A percentile compares a stretch with the other conserved stretches of the same genome.
phyloP scores from a whole-genome alignment of 2,797 vertebrate genomes.

The Paguma larvata region DNA sequence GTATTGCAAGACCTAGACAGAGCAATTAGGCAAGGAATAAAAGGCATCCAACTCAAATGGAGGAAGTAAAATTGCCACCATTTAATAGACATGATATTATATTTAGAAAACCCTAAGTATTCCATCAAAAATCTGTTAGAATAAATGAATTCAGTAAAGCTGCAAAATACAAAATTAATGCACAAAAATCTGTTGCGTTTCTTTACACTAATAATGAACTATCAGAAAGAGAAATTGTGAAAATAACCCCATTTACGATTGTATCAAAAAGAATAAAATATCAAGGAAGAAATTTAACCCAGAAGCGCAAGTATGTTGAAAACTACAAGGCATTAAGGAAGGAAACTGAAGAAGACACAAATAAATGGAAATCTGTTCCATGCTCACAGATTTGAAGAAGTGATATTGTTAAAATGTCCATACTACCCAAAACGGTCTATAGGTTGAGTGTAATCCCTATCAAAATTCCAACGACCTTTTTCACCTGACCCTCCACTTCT shows the following conservation, averaged over 20 bases:
- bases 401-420: not conserved
- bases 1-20: not conserved
- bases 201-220: not conserved
- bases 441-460: not conserved
- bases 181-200: not conserved
- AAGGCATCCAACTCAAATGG: not conserved
- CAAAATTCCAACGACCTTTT: not conserved
- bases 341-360: not conserved
- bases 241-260: not conserved
- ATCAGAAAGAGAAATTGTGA: not conserved
- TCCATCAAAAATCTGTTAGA: not conserved
- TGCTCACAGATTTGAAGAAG: not conserved
- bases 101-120: not conserved
- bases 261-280: not conserved
- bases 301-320: not conserved
- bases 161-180: not conserved
- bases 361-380: not conserved
- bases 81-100: not conserved
- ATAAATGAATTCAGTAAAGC: not conserved
- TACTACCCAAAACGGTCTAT: not conserved
- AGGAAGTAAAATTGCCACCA: not conserved
- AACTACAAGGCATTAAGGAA: not conserved
- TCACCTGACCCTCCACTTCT: not conserved
- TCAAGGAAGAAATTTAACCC: not conserved
- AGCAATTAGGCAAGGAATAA: not conserved